A percentile compares a stretch with the other conserved stretches of the same genome.
These are phyloP conservation scores for Pimpla rufipes DNA, from an alignment of 2,888 invertebrate species.

Conservation along the genomic window DNA sequence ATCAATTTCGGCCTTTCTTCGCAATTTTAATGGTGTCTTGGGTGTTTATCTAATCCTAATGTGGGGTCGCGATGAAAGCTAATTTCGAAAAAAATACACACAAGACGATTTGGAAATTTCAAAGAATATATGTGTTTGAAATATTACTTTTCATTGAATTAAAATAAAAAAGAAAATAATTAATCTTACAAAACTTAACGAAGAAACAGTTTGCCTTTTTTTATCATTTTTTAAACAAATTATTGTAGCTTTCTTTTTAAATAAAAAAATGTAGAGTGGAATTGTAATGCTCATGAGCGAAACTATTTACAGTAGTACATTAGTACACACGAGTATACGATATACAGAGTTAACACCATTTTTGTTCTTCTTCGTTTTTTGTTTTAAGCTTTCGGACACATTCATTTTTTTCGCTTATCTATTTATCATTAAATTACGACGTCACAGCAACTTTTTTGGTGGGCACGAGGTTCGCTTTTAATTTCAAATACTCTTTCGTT, in stretches of 20 bases:
- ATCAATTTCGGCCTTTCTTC: neutral
- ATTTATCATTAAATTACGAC: slow-evolving; percentile 44
- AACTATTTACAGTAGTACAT: slow-evolving; percentile 61
- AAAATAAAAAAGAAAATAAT: too few species aligned
- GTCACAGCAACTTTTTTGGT: slow-evolving; percentile 56
- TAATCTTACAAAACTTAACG: too few species aligned
- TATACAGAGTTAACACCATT: slow-evolving; percentile 44
- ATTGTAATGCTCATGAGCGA: slow-evolving; percentile 20
- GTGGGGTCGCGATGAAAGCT: neutral
- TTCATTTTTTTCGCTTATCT: slow-evolving; percentile 35
- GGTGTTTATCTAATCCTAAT: neutral
- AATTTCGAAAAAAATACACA: too few species aligned
- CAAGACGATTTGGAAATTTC: too few species aligned
- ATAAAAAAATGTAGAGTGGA: neutral
- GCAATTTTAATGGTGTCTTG: neutral
- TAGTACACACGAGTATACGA: slow-evolving; percentile 45
- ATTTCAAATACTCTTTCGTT: slow-evolving; percentile 1
- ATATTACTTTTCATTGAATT: too few species aligned
- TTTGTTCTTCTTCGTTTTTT: slow-evolving; percentile 35
- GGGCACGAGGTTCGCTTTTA: slow-evolving; percentile 38
- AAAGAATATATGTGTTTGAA: too few species aligned
- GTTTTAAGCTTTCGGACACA: slow-evolving; percentile 32
- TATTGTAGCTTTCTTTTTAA: neutral
- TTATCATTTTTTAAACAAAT: neutral
- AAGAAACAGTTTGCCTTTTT: too few species aligned